Evolutionary conservation across 2,797 vertebrate genomes (phyloP), one percentile per base, ranked within the genome.

Genomic region (Arrhamphus sclerolepis): DNA sequence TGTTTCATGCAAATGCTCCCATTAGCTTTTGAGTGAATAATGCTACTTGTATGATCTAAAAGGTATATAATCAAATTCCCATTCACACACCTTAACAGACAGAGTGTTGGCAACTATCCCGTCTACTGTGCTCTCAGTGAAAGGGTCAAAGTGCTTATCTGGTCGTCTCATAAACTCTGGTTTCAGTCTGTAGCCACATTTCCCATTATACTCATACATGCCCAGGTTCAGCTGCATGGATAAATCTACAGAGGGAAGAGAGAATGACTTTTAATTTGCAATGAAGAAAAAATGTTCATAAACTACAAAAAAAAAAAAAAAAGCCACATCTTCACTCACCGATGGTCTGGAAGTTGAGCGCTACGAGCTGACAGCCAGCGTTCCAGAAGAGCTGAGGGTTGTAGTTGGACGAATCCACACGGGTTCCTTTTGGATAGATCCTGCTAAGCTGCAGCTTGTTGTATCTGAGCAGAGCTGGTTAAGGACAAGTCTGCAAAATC

Each of bases 311-410:
- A 11, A 7, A 8, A n/a, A 44, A 41, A 13, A 41, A 42, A 42
- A 18, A 18, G n/a, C 17, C 18, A n/a, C 17, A 0, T 60, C 20
- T 1, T 24, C 1, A 67, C 91, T 93, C 70, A 99, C 98, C 98
- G 38, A 98, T 94, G 0, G 97, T 98, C 89, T 99, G 98, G 87
- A 98, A 99, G 89, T 99, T 99, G 40, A 99, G 94, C 6, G 98
- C 98, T 16, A 99, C 98, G 87, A 99, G 94, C 75, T 99, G 98
- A 87, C 98, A 99, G 59, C 98, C 98, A 0, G 98, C 95, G 0
- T 99, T 98, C 98, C 98, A 99, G 80, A 98, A 99, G 60, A 99
- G 94, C 73, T 99, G 98, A 14, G 98, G 98, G 94, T 98, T 98
- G 81, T 98, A 99, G 91, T 99, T 99, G 1, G 97, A 99, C 7